Conservation (phyloP, 2,113 vertebrate species). For the Trematocara zebra region DNA sequence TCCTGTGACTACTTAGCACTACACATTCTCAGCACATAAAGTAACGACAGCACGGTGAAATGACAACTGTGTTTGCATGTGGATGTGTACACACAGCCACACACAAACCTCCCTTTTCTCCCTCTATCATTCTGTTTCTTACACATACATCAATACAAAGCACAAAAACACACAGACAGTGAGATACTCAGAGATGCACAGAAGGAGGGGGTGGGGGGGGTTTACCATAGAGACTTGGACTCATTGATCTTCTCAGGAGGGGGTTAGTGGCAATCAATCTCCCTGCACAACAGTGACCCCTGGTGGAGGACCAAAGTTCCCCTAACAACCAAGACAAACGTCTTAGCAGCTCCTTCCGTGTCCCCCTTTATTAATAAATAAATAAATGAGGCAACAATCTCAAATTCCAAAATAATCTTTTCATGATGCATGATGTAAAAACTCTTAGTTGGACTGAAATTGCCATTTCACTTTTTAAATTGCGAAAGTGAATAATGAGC, state of each 20-base stretch:
- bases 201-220: not conserved
- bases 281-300: constrained; percentile 73
- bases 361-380: not conserved
- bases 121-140: not conserved
- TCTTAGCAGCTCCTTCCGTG: not conserved
- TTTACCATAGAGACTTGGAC: constrained; percentile 24
- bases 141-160: not conserved
- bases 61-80: not conserved
- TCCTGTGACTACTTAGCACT: constrained; percentile 12
- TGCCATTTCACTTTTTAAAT: not conserved
- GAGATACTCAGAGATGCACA: constrained; percentile 10
- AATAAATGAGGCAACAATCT: not conserved
- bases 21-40: constrained; percentile 4
- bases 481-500: not conserved
- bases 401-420: not conserved
- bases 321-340: constrained; percentile 7
- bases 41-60: not conserved
- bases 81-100: not conserved
- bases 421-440: not conserved
- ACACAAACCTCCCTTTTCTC: not conserved
- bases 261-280: constrained; percentile 38
- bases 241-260: constrained; percentile 50
- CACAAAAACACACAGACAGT: not conserved
- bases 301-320: constrained; percentile 56
- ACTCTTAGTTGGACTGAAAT: not conserved